phyloP scores from a whole-genome alignment of 2,888 invertebrate species.

The Agrotis exclamationis region DNA sequence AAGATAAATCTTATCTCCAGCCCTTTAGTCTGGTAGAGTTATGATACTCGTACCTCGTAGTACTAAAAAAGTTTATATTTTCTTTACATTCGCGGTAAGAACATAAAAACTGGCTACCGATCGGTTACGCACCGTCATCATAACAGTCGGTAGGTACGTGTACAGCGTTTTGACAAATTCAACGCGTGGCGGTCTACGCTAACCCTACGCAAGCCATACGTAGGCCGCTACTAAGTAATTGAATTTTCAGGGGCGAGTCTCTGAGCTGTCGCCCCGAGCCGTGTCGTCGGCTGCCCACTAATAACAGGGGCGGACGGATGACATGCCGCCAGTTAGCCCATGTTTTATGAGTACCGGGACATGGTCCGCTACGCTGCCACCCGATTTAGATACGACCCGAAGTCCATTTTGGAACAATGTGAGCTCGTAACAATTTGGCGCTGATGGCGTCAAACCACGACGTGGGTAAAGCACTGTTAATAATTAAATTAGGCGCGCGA shows the following conservation, averaged over 20 bases:
- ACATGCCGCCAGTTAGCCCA: conserved; percentile 75
- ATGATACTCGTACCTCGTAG: conserved; percentile 22
- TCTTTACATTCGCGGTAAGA: conserved; percentile 27
- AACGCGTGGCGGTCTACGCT: conserved; percentile 67
- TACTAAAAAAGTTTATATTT: conserved; percentile 39
- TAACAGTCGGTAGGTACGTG: conserved; percentile 71
- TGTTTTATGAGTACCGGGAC: conserved; percentile 76
- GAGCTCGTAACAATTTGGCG: conserved; percentile 69
- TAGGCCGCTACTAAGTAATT: conserved; percentile 82
- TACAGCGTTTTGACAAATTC: conserved; percentile 74
- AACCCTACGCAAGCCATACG: conserved; percentile 77
- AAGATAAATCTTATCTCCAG: conserved; percentile 21
- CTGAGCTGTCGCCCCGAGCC: conserved; percentile 71
- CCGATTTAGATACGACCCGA: conserved; percentile 70
- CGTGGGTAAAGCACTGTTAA: conserved; percentile 75
- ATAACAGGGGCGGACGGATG: conserved; percentile 77
- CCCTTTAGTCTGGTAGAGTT: conserved; percentile 28
- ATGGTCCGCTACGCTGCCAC: conserved; percentile 55
- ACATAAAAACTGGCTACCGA: conserved; percentile 44
- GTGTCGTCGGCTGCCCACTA: conserved; percentile 70
- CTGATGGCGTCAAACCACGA: conserved; percentile 68
- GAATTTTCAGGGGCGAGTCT: conserved; percentile 82
- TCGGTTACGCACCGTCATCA: conserved; percentile 51
- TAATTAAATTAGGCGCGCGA: conserved; percentile 77
- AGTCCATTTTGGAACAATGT: conserved; percentile 73